A percentile compares a stretch with the other conserved stretches of the same genome.
Evolutionary conservation across 2,888 invertebrate genomes (phyloP).

Genomic region (Parascotia fuliginaria): DNA sequence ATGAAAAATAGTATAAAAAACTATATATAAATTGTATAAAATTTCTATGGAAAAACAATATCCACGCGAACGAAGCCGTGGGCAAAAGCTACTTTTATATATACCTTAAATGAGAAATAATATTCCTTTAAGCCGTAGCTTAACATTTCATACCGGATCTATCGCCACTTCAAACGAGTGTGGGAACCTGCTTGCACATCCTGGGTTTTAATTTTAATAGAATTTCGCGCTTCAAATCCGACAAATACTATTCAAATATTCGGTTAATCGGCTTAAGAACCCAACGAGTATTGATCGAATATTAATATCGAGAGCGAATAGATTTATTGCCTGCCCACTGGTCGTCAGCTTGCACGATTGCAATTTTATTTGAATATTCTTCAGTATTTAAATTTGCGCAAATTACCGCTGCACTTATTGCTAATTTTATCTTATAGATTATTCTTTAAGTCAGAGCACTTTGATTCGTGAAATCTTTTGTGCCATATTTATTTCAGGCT

Average conservation of each 20-base stretch:
- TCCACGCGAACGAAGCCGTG: too few species aligned
- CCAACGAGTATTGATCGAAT: slow-evolving; percentile 28
- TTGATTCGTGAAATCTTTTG: too few species aligned
- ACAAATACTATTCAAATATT: slow-evolving; percentile 23
- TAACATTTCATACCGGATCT: background rate
- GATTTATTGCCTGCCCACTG: slow-evolving; percentile 15
- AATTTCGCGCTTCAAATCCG: background rate
- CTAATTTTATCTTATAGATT: background rate
- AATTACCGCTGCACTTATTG: background rate
- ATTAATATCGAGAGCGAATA: slow-evolving; percentile 29
- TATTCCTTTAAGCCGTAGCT: too few species aligned
- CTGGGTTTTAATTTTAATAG: background rate
- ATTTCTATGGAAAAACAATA: too few species aligned
- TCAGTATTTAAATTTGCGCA: background rate
- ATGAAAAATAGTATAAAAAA: too few species aligned
- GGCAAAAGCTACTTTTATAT: too few species aligned
- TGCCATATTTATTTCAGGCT: too few species aligned
- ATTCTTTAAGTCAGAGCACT: too few species aligned
- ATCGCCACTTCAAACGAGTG: background rate
- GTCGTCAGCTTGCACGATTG: background rate
- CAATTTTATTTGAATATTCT: slow-evolving; percentile 4
- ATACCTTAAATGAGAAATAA: too few species aligned
- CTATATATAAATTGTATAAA: too few species aligned
- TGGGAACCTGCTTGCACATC: background rate
- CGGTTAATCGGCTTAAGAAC: slow-evolving; percentile 34